A percentile compares a stretch with the other conserved stretches of the same genome.
phyloP scores from a whole-genome alignment of 1,140 invertebrate genomes.

The Drosophila leontia region DNA sequence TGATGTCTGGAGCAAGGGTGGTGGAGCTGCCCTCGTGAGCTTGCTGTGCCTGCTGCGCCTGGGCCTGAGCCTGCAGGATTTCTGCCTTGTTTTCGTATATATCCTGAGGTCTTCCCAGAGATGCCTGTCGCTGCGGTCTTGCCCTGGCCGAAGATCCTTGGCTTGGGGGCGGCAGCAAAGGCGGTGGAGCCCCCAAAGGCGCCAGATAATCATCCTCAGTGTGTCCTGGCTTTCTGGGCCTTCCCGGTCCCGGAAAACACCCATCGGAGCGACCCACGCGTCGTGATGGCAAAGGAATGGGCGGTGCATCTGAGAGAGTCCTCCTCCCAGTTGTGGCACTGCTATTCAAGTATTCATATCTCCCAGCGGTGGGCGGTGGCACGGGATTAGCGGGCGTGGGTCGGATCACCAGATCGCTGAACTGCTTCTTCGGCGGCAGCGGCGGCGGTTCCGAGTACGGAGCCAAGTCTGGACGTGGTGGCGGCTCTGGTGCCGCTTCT shows the following conservation, averaged over 20 bases:
- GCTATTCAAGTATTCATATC: constrained; percentile 73
- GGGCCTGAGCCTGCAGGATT: constrained; percentile 69
- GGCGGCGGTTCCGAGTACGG: constrained; percentile 90
- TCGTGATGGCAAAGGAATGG: constrained; percentile 88
- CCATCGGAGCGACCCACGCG: constrained; percentile 86
- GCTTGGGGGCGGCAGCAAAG: constrained; percentile 71
- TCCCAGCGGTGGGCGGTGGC: constrained; percentile 40
- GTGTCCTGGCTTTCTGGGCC: constrained; percentile 85
- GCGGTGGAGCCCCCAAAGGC: constrained; percentile 83
- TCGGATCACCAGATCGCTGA: constrained; percentile 84
- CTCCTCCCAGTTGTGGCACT: constrained; percentile 42
- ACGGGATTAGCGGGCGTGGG: constrained; percentile 55
- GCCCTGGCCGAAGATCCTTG: constrained; percentile 59
- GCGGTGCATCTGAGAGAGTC: constrained; percentile 85
- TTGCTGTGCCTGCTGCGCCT: constrained; percentile 47
- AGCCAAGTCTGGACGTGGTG: constrained; percentile 87
- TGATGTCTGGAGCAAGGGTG: constrained; percentile 88
- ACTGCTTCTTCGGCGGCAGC: constrained; percentile 92
- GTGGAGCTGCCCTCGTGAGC: not conserved
- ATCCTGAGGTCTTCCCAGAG: constrained; percentile 68
- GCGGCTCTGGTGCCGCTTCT: constrained; percentile 88
- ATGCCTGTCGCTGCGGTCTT: constrained; percentile 66
- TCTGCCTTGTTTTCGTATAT: constrained; percentile 82
- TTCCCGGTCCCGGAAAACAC: constrained; percentile 85
- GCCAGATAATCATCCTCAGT: constrained; percentile 89